Evolutionary conservation across 92 coral and sea anemone species (phyloP), one percentile per base, ranked within the genome.

Genomic region (Siderastrea siderea): DNA sequence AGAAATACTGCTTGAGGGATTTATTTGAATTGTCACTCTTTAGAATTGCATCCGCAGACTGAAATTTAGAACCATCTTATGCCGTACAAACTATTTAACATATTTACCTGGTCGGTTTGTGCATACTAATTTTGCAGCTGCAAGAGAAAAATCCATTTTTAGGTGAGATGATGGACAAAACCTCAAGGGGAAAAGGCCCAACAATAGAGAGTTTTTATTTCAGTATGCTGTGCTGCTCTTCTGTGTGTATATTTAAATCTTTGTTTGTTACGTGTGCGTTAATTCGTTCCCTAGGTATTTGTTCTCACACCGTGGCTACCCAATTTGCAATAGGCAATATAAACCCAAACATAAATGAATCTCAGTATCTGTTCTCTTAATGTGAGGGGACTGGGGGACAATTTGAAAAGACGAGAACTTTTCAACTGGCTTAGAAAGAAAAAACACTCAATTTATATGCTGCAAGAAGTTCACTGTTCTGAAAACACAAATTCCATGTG

Each of bases 391-490:
- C 66, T 61, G 14, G 43, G 66, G 9, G 66, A n/a, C n/a, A n/a
- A n/a, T n/a, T n/a, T n/a, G n/a, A 5, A 61, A 61, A 61, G 66
- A 61, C 9, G 66, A 61, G 66, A 61, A 13, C 66, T 61, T n/a
- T 61, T 61, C 17, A 3, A 61, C 2, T 4, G 66, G 38, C 66
- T 1, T 61, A 61, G 13, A 4, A 61, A 7, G 66, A 61, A 61
- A n/a, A 61, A 61, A 61, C 66, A 61, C 66, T 61, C 66, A 68
- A 68, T 68, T 13, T 68, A 4, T 46, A 68, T 38, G 74, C 74
- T 68, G 74, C 74, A 68, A 1, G 49, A 68, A 68, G 74, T 19
- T 68, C 74, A 68, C 17, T 1, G 74, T 68, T 68, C 74, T 68
- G 51, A 6, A 68, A 68, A 3, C 16, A 47, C 74, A 68, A 68